A percentile compares a stretch with the other conserved stretches of the same genome.
Evolutionary conservation across 2,888 invertebrate genomes (phyloP).

Genomic region (Liopterus haemorrhoidalis): DNA sequence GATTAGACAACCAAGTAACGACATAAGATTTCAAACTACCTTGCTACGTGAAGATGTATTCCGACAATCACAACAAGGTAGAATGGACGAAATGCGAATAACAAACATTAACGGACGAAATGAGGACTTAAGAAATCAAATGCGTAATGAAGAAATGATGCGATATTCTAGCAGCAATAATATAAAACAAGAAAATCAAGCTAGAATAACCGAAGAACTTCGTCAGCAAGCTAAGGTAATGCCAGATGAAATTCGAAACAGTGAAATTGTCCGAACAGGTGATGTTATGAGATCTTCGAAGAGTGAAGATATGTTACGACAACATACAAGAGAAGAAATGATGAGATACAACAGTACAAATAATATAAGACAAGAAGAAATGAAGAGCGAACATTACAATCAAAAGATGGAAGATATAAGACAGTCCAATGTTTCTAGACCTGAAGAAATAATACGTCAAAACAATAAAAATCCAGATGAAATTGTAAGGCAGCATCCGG

Average conservation of each 20-base stretch:
- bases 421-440: not conserved
- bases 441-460: conserved; percentile 25
- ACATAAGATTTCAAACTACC: conserved; percentile 36
- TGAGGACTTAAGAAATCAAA: conserved; percentile 13
- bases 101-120: conserved; percentile 7
- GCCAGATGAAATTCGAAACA: conserved; percentile 18
- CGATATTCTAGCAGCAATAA: conserved; percentile 41
- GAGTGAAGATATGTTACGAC: conserved; percentile 43
- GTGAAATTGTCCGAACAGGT: conserved; percentile 19
- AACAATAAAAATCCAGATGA: conserved; percentile 16
- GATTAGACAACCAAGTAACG: conserved; percentile 25
- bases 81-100: conserved; percentile 23
- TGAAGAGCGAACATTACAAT: conserved; percentile 37
- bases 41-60: conserved; percentile 42
- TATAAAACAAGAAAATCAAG: conserved; percentile 38
- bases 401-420: conserved; percentile 23
- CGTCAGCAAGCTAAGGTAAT: conserved; percentile 22
- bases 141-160: conserved; percentile 38
- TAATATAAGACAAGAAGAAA: conserved; percentile 41
- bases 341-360: conserved; percentile 43
- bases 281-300: conserved; percentile 41
- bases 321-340: conserved; percentile 35
- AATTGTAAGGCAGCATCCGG: conserved; percentile 20
- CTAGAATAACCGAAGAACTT: conserved; percentile 13
- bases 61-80: conserved; percentile 39